phyloP scores from a whole-genome alignment of 1,140 invertebrate genomes.

The Radopholus similis region DNA sequence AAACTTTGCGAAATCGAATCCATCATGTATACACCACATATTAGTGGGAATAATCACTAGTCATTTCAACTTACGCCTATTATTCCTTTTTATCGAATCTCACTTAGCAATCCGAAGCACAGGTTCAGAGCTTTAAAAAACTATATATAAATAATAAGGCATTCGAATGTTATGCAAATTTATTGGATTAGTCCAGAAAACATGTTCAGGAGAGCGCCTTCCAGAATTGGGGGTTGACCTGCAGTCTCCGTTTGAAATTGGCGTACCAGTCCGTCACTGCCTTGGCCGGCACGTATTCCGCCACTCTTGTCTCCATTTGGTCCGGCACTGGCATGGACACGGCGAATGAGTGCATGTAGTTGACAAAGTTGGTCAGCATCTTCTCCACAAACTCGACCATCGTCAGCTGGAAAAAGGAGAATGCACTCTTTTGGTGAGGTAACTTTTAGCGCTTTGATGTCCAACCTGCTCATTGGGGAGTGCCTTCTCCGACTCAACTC shows the following conservation, averaged over 20 bases:
- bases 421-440: neutral
- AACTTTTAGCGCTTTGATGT: neutral
- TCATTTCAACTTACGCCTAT: no score
- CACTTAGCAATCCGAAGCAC: no score
- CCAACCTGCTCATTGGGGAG: neutral
- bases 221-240: conserved; percentile 42
- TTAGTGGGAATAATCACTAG: no score
- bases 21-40: no score
- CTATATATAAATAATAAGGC: no score
- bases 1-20: no score
- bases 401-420: conserved; percentile 15
- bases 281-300: conserved; percentile 34
- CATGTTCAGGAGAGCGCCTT: conserved; percentile 18
- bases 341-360: conserved; percentile 35
- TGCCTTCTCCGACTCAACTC: conserved; percentile 23
- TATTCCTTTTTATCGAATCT: no score
- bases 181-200: no score
- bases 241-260: conserved; percentile 37
- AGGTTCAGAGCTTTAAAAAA: no score
- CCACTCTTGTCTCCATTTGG: neutral
- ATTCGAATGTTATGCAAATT: no score
- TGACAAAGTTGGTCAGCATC: conserved; percentile 43
- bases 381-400: conserved; percentile 31
- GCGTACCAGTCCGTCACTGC: conserved; percentile 35
- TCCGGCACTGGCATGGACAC: conserved; percentile 21